Conservation (phyloP, 2,797 vertebrate genomes). For the Pempheris klunzingeri region DNA sequence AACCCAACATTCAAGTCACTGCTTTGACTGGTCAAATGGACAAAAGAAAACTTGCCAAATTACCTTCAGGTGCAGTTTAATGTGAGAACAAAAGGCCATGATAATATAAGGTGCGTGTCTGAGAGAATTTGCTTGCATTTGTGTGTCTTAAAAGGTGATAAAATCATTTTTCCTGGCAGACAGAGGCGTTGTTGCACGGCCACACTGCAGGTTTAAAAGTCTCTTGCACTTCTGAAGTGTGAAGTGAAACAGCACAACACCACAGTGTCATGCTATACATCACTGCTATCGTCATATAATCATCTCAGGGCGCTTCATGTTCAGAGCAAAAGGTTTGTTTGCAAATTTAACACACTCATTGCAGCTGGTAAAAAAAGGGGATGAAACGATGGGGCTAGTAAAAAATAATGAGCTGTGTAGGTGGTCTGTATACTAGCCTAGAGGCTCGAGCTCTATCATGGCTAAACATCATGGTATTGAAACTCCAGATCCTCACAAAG, state of each 20-base stretch:
- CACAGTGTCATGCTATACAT: neutral
- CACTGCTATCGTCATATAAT: neutral
- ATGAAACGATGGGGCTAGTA: neutral
- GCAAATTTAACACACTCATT: neutral
- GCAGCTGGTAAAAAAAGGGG: conserved; percentile 15
- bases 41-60: neutral
- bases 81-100: neutral
- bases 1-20: neutral
- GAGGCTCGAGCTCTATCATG: neutral
- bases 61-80: neutral
- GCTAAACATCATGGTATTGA: neutral
- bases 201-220: neutral
- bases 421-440: neutral
- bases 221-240: neutral
- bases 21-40: neutral
- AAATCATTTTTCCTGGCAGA: neutral
- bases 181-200: neutral
- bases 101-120: neutral
- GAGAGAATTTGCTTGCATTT: neutral
- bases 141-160: neutral
- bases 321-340: neutral
- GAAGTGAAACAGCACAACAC: neutral
- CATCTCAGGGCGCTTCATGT: neutral
- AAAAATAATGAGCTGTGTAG: conserved; percentile 5
- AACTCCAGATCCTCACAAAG: neutral